These are phyloP conservation scores for Epinephelus cyanopodus DNA, from an alignment of 2,113 vertebrate genomes.

Conservation along the genomic window DNA sequence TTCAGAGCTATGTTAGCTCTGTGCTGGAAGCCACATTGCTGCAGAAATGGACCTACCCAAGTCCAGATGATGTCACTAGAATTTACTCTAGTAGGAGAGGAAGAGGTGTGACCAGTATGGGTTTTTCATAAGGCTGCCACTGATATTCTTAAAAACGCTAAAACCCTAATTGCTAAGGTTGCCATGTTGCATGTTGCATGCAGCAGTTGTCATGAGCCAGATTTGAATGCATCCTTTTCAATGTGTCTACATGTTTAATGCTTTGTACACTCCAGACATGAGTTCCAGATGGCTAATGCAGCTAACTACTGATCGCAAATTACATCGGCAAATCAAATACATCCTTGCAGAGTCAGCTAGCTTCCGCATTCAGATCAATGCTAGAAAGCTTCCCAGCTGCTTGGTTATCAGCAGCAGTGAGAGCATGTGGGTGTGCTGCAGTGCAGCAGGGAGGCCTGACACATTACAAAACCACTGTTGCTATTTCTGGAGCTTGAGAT, in stretches of 20 bases:
- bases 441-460: constrained; percentile 71
- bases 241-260: background rate
- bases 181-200: too few relatives aligned
- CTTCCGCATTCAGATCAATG: constrained; percentile 56
- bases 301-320: background rate
- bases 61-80: constrained; percentile 24
- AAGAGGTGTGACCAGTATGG: background rate
- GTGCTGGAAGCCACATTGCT: constrained; percentile 9
- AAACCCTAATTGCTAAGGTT: background rate
- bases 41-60: background rate
- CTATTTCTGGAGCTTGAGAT: constrained; percentile 66
- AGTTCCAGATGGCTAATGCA: background rate
- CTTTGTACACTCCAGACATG: background rate
- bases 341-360: background rate
- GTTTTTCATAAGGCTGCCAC: background rate
- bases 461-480: constrained; percentile 64
- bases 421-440: constrained; percentile 76
- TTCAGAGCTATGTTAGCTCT: constrained; percentile 20
- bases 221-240: background rate
- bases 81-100: background rate
- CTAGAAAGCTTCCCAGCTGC: constrained; percentile 37
- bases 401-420: constrained; percentile 37
- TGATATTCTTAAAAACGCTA: background rate
- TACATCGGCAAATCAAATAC: constrained; percentile 16
- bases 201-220: background rate